Evolutionary conservation across 2,797 vertebrate species (phyloP), one percentile per base, ranked within the genome.

Genomic region (Halcyon chelicuti): DNA sequence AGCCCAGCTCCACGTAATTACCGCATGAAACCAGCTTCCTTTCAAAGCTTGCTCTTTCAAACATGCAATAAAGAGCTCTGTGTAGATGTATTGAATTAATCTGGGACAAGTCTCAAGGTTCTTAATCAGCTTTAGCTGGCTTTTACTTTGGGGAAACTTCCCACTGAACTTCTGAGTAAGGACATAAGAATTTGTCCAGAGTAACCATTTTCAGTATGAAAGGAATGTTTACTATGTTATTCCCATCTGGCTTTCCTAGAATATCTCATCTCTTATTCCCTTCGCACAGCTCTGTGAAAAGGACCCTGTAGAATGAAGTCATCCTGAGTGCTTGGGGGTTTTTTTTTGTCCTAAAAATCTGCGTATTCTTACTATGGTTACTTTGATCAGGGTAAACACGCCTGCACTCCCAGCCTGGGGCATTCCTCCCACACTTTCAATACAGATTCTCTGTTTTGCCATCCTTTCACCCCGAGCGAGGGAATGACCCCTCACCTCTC

Each of bases 161-260:
- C 88, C 95, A 90, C 82, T 95, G 93, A 90, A 88, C 71, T 94
- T 94, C 91, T 96, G 92, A 96, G 95, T 82, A 95, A 95, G 71
- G 71, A 81, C 86, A 33, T 81, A 96, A 94, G 95, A 94, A 95
- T 96, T 96, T 95, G 94, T 93, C 86, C 93, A 93, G 93, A 95
- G 80, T 92, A 95, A 94, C 86, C 95, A 88, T 95, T 97, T 96
- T 96, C 95, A 96, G 91, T 92, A 95, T 88, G 91, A 95, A 94
- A 97, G 61, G 96, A 97, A 95, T 21, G 88, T 84, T 96, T 75
- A 95, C 96, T 95, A 95, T 95, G 91, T 93, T 96, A 88, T 96
- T 97, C 91, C 96, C 94, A 95, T 96, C 90, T 95, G 95, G 96
- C 91, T 96, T 94, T 96, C 94, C 93, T 96, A 95, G 96, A 97